Conservation (phyloP, 2,888 invertebrate genomes). For the Blastobasis adustella region DNA sequence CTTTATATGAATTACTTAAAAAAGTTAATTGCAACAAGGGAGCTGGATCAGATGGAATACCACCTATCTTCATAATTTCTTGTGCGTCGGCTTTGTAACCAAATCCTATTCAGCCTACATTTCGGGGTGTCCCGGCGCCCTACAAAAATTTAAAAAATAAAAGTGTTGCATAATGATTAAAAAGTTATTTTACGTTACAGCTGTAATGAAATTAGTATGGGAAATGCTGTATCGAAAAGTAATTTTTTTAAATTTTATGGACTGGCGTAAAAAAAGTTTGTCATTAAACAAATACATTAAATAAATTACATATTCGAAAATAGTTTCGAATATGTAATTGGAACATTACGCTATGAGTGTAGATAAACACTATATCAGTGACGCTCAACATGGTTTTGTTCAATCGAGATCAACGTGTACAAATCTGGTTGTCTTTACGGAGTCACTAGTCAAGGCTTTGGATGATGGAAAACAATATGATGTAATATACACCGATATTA, state of each 20-base stretch:
- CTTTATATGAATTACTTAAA: background rate
- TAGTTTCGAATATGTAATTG: conserved; percentile 11
- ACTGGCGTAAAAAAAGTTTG: too few relatives aligned
- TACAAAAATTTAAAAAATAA: conserved; percentile 6
- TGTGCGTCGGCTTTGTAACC: conserved; percentile 3
- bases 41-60: conserved; percentile 10
- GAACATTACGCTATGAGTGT: background rate
- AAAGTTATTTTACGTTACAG: too few relatives aligned
- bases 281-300: too few relatives aligned
- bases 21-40: conserved; percentile 3
- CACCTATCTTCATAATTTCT: conserved; percentile 6
- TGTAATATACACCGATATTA: too few relatives aligned
- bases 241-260: too few relatives aligned
- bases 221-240: too few relatives aligned
- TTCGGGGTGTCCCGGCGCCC: conserved; percentile 11
- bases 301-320: conserved; percentile 10
- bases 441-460: too few relatives aligned
- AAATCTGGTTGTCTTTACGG: too few relatives aligned
- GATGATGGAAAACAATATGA: too few relatives aligned
- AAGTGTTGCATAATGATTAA: too few relatives aligned
- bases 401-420: conserved; percentile 7
- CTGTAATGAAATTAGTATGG: too few relatives aligned
- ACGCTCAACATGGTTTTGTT: conserved; percentile 11
- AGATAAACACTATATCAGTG: conserved; percentile 2
- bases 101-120: conserved; percentile 10